Conservation (phyloP, 1,140 invertebrate genomes). For the Holotrichia oblita region DNA sequence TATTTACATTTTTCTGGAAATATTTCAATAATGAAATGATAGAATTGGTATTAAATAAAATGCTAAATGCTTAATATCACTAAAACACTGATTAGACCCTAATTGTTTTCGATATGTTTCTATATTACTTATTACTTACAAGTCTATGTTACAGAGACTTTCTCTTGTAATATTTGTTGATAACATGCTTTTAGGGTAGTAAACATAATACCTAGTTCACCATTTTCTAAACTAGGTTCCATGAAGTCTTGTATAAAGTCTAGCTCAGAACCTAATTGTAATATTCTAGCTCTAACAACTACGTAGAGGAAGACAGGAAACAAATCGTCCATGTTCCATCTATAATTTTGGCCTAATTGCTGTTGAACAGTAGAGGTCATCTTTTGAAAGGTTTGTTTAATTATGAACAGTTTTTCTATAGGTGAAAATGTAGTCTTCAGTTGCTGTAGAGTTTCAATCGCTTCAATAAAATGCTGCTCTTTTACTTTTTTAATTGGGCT, state of each 20-base stretch:
- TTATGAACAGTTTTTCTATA: constrained; percentile 79
- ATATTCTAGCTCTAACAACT: constrained; percentile 80
- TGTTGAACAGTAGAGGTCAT: constrained; percentile 75
- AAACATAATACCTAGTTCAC: constrained; percentile 86
- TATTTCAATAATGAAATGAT: too few relatives aligned
- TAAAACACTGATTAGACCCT: too few relatives aligned
- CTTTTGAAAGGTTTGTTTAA: constrained; percentile 80
- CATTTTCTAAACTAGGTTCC: constrained; percentile 76
- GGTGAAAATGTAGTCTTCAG: constrained; percentile 83
- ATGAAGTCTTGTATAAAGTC: constrained; percentile 87
- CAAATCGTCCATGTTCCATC: constrained; percentile 87
- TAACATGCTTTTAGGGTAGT: constrained; percentile 82
- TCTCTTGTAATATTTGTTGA: constrained; percentile 77
- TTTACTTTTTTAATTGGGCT: constrained; percentile 44
- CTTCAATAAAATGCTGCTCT: constrained; percentile 67
- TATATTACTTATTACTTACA: neutral
- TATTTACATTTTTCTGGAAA: too few relatives aligned
- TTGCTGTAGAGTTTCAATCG: constrained; percentile 79
- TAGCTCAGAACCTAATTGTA: constrained; percentile 86
- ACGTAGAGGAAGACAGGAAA: constrained; percentile 88
- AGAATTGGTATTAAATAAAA: too few relatives aligned
- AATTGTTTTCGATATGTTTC: constrained; percentile 10
- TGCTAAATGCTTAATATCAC: too few relatives aligned
- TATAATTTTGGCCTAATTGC: constrained; percentile 66
- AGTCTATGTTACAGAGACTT: constrained; percentile 62